Base-by-base conservation (phyloP, 2,113 vertebrate genomes). In the Forbesichthys agassizii region DNA sequence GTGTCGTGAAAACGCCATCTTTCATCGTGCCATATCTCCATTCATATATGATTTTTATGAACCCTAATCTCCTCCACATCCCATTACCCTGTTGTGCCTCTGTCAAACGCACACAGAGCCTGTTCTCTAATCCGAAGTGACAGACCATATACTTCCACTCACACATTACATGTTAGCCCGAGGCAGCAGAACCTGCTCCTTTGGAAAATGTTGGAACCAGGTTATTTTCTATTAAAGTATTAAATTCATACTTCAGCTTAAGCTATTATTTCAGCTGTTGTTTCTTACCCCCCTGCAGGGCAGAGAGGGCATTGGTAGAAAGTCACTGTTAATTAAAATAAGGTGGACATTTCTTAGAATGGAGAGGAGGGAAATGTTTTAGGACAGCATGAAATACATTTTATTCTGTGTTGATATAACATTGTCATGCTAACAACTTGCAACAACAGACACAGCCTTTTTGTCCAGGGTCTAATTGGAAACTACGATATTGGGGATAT, bases 161-260 rank as follows among this genome's bases (percentile, higher is more conserved):
- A 95, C 95, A 95, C 95, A 98, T 97, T 98, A 97, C 93, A 90
- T 68, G 81, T 89, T 95, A 92, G 96, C 97, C 96, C 92, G 90
- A 83, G 96, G 96, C 96, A 93, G 93, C 89, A 87, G 66, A 94
- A 92, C 94, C 93, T 92, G 94, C 94, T 95, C 93, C 94, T 94
- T 94, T 95, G 93, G 27, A 95, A 96, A 97, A 96, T 94, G 94
- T 93, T 96, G 95, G 93, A 96, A 96, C 95, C 96, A 95, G 96
- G 95, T 98, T 98, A 98, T 42, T 98, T 98, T 98, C 96, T 96
- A 96, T 95, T 94, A 95, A 95, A 95, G 95, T 98, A 99, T 98
- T 98, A 99, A 96, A 97, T 95, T 96, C 94, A 98, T 98, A 95
- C 95, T 95, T 98, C 96, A 96, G 95, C 95, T 42, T 94, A 95